Conservation (phyloP, 2,888 invertebrate species). For the Adela reaumurella region DNA sequence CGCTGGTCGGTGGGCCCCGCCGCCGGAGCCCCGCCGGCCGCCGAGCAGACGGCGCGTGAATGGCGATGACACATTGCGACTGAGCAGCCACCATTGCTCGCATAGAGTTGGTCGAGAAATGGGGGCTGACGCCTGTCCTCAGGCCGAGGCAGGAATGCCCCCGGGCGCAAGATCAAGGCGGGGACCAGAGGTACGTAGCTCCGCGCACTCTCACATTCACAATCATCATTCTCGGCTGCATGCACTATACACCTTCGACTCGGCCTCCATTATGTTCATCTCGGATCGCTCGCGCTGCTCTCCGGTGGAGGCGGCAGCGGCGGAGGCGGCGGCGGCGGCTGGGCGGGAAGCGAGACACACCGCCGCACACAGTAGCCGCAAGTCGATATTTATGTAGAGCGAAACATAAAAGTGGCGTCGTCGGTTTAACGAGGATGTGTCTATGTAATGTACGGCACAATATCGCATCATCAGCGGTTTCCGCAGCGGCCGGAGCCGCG, state of each 20-base stretch:
- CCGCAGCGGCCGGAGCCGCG: background rate
- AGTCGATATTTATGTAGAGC: background rate
- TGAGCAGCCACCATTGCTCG: constrained; percentile 92
- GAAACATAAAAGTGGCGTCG: background rate
- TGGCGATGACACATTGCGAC: constrained; percentile 42
- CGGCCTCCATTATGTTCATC: too few species aligned
- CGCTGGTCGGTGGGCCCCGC: constrained; percentile 45
- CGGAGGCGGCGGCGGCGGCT: too few species aligned
- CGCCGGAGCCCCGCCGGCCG: constrained; percentile 35
- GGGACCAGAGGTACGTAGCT: constrained; percentile 65
- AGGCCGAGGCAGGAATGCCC: constrained; percentile 94
- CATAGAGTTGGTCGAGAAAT: constrained; percentile 96
- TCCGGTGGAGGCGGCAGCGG: too few species aligned
- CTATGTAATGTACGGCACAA: background rate
- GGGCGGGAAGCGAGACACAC: too few species aligned
- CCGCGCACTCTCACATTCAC: too few species aligned
- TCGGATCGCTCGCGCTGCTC: too few species aligned
- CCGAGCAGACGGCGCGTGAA: constrained; percentile 19
- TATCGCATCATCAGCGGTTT: background rate
- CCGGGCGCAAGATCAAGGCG: constrained; percentile 68
- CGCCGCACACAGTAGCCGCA: background rate
- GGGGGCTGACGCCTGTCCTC: constrained; percentile 98
- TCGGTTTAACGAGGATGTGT: background rate
- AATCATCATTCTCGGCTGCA: too few species aligned
- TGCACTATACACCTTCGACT: too few species aligned